Conservation (phyloP, 2,888 invertebrate genomes). For the Criorhina ranunculi region DNA sequence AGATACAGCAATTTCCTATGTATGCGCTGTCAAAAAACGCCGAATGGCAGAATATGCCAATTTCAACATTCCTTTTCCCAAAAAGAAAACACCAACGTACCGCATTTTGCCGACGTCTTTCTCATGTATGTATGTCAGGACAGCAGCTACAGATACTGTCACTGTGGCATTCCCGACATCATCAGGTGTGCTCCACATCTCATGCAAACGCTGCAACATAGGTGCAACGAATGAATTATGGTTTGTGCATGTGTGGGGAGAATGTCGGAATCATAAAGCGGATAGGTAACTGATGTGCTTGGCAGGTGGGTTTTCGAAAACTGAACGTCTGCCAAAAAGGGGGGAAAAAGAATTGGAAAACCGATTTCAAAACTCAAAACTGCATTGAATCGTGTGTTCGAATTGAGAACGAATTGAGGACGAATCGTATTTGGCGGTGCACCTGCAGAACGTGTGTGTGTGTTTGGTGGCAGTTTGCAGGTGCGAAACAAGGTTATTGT, state of each 20-base stretch:
- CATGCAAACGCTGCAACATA: constrained; percentile 26
- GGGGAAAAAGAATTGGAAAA: neutral
- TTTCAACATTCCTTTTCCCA: constrained; percentile 36
- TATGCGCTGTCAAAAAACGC: constrained; percentile 53
- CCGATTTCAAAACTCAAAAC: constrained; percentile 19
- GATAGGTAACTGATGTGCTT: constrained; percentile 62
- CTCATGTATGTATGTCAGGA: constrained; percentile 38
- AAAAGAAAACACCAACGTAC: constrained; percentile 24
- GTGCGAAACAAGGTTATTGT: constrained; percentile 63
- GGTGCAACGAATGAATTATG: constrained; percentile 59
- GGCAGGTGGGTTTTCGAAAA: constrained; percentile 50
- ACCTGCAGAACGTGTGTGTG: no score
- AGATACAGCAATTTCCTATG: constrained; percentile 26
- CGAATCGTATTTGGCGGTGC: constrained; percentile 34
- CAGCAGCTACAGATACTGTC: constrained; percentile 51
- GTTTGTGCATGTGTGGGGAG: constrained; percentile 47
- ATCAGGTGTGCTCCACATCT: constrained; percentile 32
- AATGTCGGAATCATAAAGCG: constrained; percentile 65
- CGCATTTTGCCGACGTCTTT: constrained; percentile 61
- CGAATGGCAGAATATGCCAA: constrained; percentile 60
- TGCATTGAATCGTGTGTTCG: constrained; percentile 24
- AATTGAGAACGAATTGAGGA: constrained; percentile 40
- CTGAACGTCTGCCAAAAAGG: constrained; percentile 48
- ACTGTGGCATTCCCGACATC: constrained; percentile 18
- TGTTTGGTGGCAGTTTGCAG: constrained; percentile 34